Evolutionary conservation across 2,888 invertebrate species (phyloP).

Genomic region (Ennomos erosarius): DNA sequence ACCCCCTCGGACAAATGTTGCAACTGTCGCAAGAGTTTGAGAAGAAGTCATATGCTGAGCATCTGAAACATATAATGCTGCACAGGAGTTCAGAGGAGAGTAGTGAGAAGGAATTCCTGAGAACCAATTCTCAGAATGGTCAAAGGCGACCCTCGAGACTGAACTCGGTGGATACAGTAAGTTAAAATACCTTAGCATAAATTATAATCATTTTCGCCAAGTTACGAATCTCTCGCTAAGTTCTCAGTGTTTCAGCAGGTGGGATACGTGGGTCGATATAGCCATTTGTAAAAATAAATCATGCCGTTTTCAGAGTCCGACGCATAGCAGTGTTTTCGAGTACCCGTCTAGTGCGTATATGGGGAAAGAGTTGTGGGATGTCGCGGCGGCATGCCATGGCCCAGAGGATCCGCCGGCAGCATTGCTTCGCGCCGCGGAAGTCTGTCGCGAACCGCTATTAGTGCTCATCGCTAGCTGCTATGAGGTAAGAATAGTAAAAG

Average conservation of each 20-base stretch:
- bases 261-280: no score
- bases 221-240: not conserved
- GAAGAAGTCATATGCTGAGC: constrained; percentile 85
- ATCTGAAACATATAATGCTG: constrained; percentile 83
- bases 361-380: constrained; percentile 84
- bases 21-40: constrained; percentile 84
- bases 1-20: constrained; percentile 87
- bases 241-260: no score
- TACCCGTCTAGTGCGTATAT: constrained; percentile 71
- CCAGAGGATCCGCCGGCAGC: constrained; percentile 89
- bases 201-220: no score
- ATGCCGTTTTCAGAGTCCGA: constrained; percentile 50
- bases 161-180: constrained; percentile 74
- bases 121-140: constrained; percentile 63
- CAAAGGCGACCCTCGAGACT: constrained; percentile 67
- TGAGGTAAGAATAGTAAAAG: constrained; percentile 82
- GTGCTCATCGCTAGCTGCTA: constrained; percentile 89
- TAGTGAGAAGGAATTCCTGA: constrained; percentile 68
- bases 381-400: constrained; percentile 87
- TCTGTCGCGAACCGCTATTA: constrained; percentile 85
- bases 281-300: no score
- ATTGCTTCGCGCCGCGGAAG: constrained; percentile 84
- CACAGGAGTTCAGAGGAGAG: constrained; percentile 70
- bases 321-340: constrained; percentile 69
- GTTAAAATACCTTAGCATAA: no score